Conservation (phyloP, 2,113 vertebrate genomes). For the Anas platyrhynchos region DNA sequence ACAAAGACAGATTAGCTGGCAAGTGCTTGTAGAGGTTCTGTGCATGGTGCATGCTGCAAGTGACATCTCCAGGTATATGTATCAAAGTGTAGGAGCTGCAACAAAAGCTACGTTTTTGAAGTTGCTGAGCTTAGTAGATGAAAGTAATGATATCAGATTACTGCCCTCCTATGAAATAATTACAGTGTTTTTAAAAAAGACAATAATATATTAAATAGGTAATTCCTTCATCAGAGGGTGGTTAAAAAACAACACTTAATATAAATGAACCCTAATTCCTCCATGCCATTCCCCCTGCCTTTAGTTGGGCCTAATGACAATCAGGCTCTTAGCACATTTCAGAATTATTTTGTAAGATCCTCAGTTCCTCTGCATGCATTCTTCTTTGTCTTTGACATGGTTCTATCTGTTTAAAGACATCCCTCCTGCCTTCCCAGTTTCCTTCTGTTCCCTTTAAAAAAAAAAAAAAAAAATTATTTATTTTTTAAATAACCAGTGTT, state of each 20-base stretch:
- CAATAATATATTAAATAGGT: not conserved
- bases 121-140: not conserved
- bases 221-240: not conserved
- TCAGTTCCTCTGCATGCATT: rapidly evolving
- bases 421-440: not conserved
- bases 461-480: not conserved
- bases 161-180: not conserved
- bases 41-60: not conserved
- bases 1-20: not conserved
- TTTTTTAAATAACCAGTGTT: not conserved
- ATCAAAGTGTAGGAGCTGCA: not conserved
- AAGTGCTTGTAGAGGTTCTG: not conserved
- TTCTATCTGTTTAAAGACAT: not conserved
- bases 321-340: not conserved
- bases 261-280: not conserved
- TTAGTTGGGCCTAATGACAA: not conserved
- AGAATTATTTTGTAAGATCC: not conserved
- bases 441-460: not conserved
- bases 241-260: not conserved
- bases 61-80: not conserved
- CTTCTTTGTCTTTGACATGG: not conserved
- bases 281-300: not conserved
- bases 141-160: not conserved
- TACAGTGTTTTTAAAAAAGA: not conserved
- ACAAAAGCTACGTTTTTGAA: not conserved